Base-by-base conservation (phyloP, 2,888 invertebrate genomes). In the Dynastes hyllus region DNA sequence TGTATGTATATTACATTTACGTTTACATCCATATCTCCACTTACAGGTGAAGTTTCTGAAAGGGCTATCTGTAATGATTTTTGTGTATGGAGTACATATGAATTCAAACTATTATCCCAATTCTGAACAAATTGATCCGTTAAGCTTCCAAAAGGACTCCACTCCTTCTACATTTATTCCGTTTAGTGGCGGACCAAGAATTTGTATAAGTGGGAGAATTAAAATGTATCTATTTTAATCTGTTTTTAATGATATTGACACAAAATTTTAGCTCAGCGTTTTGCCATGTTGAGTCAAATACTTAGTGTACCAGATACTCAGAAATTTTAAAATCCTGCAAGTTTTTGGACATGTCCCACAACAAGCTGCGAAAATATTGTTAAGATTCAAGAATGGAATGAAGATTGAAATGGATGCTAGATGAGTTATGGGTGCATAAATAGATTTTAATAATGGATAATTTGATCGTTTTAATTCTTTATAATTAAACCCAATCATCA, bases 61-160 rank as follows among this genome's bases (percentile, higher is more conserved):
- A 55, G 70, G 84, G 51, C 80, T 82, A 78, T 84, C 85, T 84
- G 80, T 77, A 76, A 76, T 75, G 67, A 69, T 67, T 11, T 71
- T 70, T 32, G 8, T n/a, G 32, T 40, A 32, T 11, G 70, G 32
- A n/a, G 13, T 70, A 29, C 70, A 70, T 70, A 53, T 53, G 37
- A 70, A 70, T 53, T 29, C 29, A 11, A 32, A 55, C 3, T 71
- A 71, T 22, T 16, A 37, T 71, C 37, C 71, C 4, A 32, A 71
- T 71, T 55, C 71, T 4, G 55, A 71, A 55, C 32, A 53, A 22
- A 22, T 58, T 32, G 22, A 55, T 71, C 71, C 71, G 2, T 16
- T 13, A 13, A 32, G 71, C 37, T 71, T 71, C 32, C 32, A 71
- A 55, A 9, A 50, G 16, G 55, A 70, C 13, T 3, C 13, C 32